These are phyloP conservation scores for Heterotilapia buettikoferi DNA, from an alignment of 2,113 vertebrate species.

Conservation along the genomic window DNA sequence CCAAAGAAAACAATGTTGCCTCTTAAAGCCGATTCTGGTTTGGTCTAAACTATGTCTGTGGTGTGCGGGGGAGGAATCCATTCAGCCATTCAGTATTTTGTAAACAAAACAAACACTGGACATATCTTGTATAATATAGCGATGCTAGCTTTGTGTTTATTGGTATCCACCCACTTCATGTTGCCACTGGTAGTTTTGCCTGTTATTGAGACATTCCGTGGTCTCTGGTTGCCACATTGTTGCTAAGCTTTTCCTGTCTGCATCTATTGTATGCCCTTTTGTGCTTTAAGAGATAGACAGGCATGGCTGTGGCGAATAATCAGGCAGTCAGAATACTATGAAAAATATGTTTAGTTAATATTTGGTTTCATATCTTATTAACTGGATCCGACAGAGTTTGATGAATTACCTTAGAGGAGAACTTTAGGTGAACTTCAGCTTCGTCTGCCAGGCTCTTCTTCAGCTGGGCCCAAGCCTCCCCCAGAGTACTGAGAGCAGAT, in stretches of 20 bases:
- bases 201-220: neutral
- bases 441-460: conserved; percentile 96
- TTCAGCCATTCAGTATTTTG: neutral
- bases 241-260: neutral
- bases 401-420: conserved; percentile 90
- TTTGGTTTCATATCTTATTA: neutral
- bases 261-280: neutral
- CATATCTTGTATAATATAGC: neutral
- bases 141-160: neutral
- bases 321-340: neutral
- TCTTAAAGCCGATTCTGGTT: neutral
- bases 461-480: conserved; percentile 91
- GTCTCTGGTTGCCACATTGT: neutral
- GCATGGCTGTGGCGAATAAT: rapidly evolving
- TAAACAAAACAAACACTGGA: neutral
- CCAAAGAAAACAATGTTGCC: neutral
- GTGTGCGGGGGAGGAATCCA: neutral
- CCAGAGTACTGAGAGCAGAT: conserved; percentile 80
- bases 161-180: neutral
- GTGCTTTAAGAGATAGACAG: neutral
- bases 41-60: neutral
- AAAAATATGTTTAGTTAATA: neutral
- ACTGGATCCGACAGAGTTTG: no score
- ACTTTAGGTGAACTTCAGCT: conserved; percentile 96
- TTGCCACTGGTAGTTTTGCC: neutral